A percentile compares a stretch with the other conserved stretches of the same genome.
phyloP scores from a whole-genome alignment of 1,140 invertebrate genomes.

The Nasonia giraulti region DNA sequence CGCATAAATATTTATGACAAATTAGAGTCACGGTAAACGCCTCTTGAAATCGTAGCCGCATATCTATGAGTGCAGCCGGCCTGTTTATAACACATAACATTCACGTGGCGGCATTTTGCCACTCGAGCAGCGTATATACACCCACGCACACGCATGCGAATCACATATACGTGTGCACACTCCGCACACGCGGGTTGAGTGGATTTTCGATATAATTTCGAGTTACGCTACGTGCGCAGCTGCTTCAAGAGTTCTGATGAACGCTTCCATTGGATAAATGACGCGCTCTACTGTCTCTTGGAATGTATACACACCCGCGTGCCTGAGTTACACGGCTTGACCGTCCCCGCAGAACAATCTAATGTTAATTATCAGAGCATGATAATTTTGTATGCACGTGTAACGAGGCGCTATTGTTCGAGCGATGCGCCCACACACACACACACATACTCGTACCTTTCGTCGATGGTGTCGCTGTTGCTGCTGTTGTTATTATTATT shows the following conservation, averaged over 20 bases:
- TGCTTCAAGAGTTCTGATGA: constrained; percentile 16
- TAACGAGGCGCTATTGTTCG: constrained; percentile 22
- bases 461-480: too few species aligned
- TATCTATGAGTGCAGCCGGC: constrained; percentile 32
- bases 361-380: constrained; percentile 40
- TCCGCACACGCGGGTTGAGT: not conserved
- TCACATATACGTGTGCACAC: not conserved
- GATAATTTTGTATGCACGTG: constrained; percentile 30
- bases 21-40: constrained; percentile 47
- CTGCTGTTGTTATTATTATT: too few species aligned
- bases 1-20: constrained; percentile 50
- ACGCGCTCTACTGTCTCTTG: not conserved
- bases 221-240: not conserved
- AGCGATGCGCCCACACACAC: not conserved
- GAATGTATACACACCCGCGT: too few species aligned
- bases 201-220: constrained; percentile 11
- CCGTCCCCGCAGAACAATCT: constrained; percentile 8
- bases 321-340: not conserved
- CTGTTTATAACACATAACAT: constrained; percentile 10
- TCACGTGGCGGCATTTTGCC: not conserved
- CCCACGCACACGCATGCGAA: not conserved
- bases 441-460: too few species aligned
- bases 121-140: not conserved
- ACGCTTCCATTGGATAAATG: constrained; percentile 28
- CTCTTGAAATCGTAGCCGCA: constrained; percentile 44